Percentiles rank a stretch among this genome's conserved stretches.
These are phyloP conservation scores for Paratilapia polleni DNA, from an alignment of 2,113 vertebrate genomes.

Conservation along the genomic window DNA sequence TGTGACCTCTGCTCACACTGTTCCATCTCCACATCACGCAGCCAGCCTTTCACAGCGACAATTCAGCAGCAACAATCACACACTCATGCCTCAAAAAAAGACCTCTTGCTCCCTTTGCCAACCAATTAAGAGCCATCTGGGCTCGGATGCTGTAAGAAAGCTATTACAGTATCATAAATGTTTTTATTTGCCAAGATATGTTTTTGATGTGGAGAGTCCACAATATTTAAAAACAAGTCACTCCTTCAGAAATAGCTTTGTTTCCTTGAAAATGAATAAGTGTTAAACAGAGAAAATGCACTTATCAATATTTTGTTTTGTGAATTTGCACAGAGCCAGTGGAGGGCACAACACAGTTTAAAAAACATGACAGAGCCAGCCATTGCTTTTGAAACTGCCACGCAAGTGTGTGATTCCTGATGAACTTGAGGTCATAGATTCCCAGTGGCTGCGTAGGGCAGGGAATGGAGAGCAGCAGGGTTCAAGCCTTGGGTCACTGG, in stretches of 20 bases:
- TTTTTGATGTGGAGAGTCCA: slow-evolving; percentile 30
- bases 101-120: slow-evolving; percentile 91
- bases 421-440: slow-evolving; percentile 75
- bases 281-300: background rate
- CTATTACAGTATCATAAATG: slow-evolving; percentile 53
- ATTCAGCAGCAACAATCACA: slow-evolving; percentile 94
- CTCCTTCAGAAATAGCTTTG: background rate
- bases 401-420: slow-evolving; percentile 72
- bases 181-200: slow-evolving; percentile 37
- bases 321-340: slow-evolving; percentile 25
- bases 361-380: slow-evolving; percentile 61
- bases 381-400: slow-evolving; percentile 62
- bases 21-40: slow-evolving; percentile 87
- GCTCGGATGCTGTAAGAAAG: slow-evolving; percentile 77
- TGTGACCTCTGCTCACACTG: slow-evolving; percentile 89
- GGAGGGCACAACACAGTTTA: slow-evolving; percentile 55
- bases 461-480: slow-evolving; percentile 77
- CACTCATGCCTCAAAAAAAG: slow-evolving; percentile 93
- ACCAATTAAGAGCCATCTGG: slow-evolving; percentile 98
- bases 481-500: slow-evolving; percentile 78
- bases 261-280: background rate
- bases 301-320: slow-evolving; percentile 42
- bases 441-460: slow-evolving; percentile 74
- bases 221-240: slow-evolving; percentile 12
- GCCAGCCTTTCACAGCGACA: slow-evolving; percentile 92